Percentiles rank a stretch among this genome's conserved stretches.
Evolutionary conservation across 2,113 vertebrate genomes (phyloP).

Genomic region (Macrotus californicus): DNA sequence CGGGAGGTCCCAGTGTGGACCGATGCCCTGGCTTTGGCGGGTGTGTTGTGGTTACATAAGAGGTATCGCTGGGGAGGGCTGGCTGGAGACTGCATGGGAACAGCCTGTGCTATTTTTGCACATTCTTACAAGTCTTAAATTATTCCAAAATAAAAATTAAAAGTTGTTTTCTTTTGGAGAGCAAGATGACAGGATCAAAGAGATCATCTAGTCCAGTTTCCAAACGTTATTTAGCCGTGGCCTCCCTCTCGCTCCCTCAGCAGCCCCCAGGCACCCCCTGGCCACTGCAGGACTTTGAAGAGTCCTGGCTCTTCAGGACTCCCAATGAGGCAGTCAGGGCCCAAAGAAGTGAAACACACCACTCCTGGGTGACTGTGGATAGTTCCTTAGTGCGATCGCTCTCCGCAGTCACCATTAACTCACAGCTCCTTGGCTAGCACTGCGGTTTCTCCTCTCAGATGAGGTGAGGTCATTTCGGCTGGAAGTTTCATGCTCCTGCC

Average conservation of each 20-base stretch:
- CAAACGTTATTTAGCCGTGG: not conserved
- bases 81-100: not conserved
- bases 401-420: not conserved
- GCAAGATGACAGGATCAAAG: not conserved
- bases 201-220: not conserved
- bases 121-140: constrained; percentile 17
- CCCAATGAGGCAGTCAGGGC: not conserved
- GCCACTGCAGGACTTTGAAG: not conserved
- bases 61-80: not conserved
- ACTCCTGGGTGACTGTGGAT: rapidly evolving
- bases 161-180: not conserved
- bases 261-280: not conserved
- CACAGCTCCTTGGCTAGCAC: not conserved
- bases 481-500: not conserved
- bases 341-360: not conserved
- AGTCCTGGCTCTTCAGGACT: no score
- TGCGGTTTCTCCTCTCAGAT: not conserved
- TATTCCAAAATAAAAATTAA: constrained; percentile 34
- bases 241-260: not conserved
- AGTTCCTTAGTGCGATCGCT: not conserved
- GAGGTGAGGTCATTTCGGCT: not conserved
- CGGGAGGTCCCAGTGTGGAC: rapidly evolving
- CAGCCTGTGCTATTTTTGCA: not conserved
- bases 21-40: rapidly evolving
- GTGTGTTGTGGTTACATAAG: not conserved